Evolutionary conservation across 2,888 invertebrate species (phyloP), one percentile per base, ranked within the genome.

Genomic region (Xylota sylvarum): DNA sequence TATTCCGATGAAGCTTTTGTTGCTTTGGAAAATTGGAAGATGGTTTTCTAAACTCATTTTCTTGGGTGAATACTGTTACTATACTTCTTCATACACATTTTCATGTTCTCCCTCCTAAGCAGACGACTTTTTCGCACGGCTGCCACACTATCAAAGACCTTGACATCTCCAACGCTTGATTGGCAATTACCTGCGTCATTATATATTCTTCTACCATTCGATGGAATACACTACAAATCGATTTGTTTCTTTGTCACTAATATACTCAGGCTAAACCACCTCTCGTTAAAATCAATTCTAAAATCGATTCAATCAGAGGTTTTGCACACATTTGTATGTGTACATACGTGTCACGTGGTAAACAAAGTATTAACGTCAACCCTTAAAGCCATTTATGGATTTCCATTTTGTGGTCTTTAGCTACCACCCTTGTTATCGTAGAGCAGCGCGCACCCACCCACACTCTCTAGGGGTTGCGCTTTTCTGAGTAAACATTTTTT

Each of bases 381-480:
- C 58, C 37, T 58, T 19, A 58, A 58, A 58, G 9, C 37, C 58
- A 35, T 35, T 37, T 58, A 37, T 58, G 58, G 37, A 58, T 58
- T 58, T 58, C 14, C 58, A 58, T 32, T 56, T 32, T n/a, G 40
- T 9, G 35, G 43, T 43, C 43, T 43, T 43, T 43, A 43, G 14
- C 43, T 43, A 43, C 43, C 14, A 23, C 12, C 37, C 14, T 43
- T 43, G 14, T 43, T 43, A 43, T 43, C 43, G 14, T 7, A 43
- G 43, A 3, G 12, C 35, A 9, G 23, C 1, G 23, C 23, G 23
- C 23, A 5, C 35, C 35, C 35, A 0, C 14, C 14, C 14, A 0
- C 14, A 14, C 43, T 43, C 43, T 14, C 43, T 14, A 43, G 43
- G 14, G 43, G 19, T 19, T 48, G 48, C 4, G 10, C 14, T 17